Conservation (phyloP, 1,140 invertebrate genomes). For the Drosophila baimaii region DNA sequence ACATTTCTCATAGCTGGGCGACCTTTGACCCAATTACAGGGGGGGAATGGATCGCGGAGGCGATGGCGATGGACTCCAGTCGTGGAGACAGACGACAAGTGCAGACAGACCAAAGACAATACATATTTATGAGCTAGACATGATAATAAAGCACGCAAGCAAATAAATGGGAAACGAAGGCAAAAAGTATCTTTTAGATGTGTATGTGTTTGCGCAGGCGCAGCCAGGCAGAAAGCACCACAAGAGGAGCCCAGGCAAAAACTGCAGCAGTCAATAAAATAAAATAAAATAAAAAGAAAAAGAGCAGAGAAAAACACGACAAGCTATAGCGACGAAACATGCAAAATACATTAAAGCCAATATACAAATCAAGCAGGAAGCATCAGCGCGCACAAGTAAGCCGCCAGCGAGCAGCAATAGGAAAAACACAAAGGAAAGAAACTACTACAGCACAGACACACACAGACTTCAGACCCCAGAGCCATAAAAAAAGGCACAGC, state of each 20-base stretch:
- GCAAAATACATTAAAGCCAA: constrained; percentile 63
- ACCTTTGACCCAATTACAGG: constrained; percentile 55
- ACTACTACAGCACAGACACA: constrained; percentile 3
- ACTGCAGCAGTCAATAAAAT: constrained; percentile 38
- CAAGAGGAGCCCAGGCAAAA: constrained; percentile 11
- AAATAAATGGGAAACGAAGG: constrained; percentile 25
- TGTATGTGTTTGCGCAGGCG: constrained; percentile 32
- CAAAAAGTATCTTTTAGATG: constrained; percentile 7
- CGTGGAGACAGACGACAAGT: constrained; percentile 50
- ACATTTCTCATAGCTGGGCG: constrained; percentile 54
- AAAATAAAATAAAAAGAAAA: constrained; percentile 16
- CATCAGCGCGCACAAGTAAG: constrained; percentile 14
- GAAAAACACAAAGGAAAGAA: constrained; percentile 16
- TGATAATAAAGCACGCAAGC: constrained; percentile 56
- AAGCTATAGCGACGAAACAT: constrained; percentile 32
- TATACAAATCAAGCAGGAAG: constrained; percentile 62
- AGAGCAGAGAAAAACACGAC: constrained; percentile 20
- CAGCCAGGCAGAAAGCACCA: constrained; percentile 42
- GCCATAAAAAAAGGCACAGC: constrained; percentile 31
- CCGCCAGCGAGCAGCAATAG: constrained; percentile 22
- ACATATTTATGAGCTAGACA: constrained; percentile 56
- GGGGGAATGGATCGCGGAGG: constrained; percentile 11
- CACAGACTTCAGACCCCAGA: constrained; percentile 8
- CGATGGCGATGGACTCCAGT: not conserved
- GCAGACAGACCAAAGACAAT: constrained; percentile 47